Base-by-base conservation (phyloP, 2,888 invertebrate species). In the Nomada lathburiana region DNA sequence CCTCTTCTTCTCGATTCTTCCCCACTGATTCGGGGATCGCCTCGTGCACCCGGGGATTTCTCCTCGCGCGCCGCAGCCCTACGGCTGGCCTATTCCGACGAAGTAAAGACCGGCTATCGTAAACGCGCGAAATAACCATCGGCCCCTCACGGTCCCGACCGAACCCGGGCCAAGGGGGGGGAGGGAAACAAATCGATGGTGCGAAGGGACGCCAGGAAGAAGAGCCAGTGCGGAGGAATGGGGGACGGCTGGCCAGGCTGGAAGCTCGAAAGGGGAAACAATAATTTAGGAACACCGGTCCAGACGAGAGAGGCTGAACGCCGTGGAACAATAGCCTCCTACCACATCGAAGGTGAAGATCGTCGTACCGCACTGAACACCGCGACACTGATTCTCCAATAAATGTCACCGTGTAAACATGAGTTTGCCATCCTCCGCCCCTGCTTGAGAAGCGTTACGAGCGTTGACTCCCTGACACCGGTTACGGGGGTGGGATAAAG, bases 81-180 rank as follows among this genome's bases (percentile, higher is more conserved):
- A 63, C 68, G 86, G 90, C 89, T 63, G 87, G 88, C 42, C 50
- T 29, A 88, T 89, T 81, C 84, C 72, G 81, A 67, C 86, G 81
- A 86, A 89, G 88, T 90, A 88, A 89, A 90, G 84, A 87, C 79
- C 85, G 82, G 85, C 77, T 88, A 89, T 90, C 92, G 89, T 90
- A 92, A 92, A 90, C 82, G 89, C 87, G 90, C 89, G 88, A 91
- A 90, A 90, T 90, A 91, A 91, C 89, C 85, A 87, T 87, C 88
- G 86, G 73, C 53, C 16, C n/a, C 20, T 71, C 76, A 81, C 67
- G 82, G 69, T 77, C 36, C 73, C 73, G 59, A 78, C 73, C 57
- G 59, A 67, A 67, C 73, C n/a, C 75, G 20, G 20, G n/a, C 42
- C 59, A 23, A 53, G 36, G n/a, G 42, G 26, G 47, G 42, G 26